Percentiles rank a stretch among this genome's conserved stretches.
phyloP scores from a whole-genome alignment of 2,797 vertebrate genomes.

The Nothura maculosa region DNA sequence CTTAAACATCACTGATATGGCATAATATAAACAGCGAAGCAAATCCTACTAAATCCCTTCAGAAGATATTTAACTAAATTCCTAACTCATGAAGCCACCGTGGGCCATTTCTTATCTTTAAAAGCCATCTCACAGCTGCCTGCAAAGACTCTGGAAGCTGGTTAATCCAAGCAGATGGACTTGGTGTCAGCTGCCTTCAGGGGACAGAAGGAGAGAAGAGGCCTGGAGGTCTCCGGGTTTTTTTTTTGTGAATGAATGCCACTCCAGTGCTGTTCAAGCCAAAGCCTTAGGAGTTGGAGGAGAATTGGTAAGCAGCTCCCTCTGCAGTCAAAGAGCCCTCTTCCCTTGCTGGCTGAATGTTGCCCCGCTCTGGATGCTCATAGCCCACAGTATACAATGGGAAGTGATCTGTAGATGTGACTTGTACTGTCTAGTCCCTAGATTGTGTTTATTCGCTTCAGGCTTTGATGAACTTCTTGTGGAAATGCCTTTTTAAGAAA shows the following conservation, averaged over 20 bases:
- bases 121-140: slow-evolving; percentile 59
- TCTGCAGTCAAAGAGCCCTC: neutral
- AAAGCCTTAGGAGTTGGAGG: slow-evolving; percentile 4
- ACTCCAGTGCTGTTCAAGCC: neutral
- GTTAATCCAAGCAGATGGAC: slow-evolving; percentile 43
- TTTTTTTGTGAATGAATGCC: neutral
- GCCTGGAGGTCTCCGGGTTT: neutral
- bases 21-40: slow-evolving; percentile 1
- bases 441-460: neutral
- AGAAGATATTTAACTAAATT: slow-evolving; percentile 68
- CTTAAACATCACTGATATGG: slow-evolving; percentile 33
- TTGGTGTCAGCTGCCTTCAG: neutral
- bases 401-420: neutral
- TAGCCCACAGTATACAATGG: rapidly evolving
- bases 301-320: neutral
- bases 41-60: slow-evolving; percentile 52
- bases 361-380: neutral
- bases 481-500: neutral
- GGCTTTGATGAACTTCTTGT: neutral
- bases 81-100: slow-evolving; percentile 35
- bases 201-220: neutral
- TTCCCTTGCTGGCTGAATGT: neutral
- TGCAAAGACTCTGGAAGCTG: slow-evolving; percentile 27
- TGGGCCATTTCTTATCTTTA: slow-evolving; percentile 40
- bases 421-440: neutral